Evolutionary conservation across 2,113 vertebrate species (phyloP).

Genomic region (Anolis sagrei): DNA sequence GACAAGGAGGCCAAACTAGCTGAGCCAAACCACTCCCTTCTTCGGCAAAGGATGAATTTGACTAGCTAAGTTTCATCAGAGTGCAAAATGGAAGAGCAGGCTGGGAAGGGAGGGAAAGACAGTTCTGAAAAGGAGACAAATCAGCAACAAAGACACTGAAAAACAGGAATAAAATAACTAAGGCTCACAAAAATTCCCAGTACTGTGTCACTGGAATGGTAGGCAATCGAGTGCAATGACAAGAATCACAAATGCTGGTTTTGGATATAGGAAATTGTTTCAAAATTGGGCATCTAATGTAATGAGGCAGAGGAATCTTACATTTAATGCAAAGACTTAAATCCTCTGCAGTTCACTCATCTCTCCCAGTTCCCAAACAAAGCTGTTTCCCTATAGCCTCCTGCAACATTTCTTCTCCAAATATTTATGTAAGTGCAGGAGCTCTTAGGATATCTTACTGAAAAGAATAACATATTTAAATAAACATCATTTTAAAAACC

Average conservation of each 20-base stretch:
- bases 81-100: background rate
- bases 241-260: background rate
- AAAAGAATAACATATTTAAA: no score
- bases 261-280: no score
- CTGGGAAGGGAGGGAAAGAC: constrained; percentile 25
- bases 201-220: background rate
- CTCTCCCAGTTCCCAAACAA: background rate
- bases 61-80: constrained; percentile 53
- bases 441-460: no score
- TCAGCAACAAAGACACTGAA: constrained; percentile 45
- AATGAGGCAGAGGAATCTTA: background rate
- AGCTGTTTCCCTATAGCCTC: background rate
- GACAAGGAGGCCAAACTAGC: constrained; percentile 49
- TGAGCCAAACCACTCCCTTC: constrained; percentile 54
- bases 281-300: background rate
- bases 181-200: constrained; percentile 3
- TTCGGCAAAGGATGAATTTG: constrained; percentile 41
- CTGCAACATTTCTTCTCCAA: background rate
- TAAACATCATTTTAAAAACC: no score
- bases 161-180: background rate
- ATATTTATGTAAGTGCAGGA: background rate
- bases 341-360: background rate
- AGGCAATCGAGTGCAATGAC: background rate
- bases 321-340: no score
- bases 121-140: constrained; percentile 42